Percentiles rank a stretch among this genome's conserved stretches.
These are phyloP conservation scores for Ciconia boyciana DNA, from an alignment of 2,113 vertebrate species.

Conservation along the genomic window DNA sequence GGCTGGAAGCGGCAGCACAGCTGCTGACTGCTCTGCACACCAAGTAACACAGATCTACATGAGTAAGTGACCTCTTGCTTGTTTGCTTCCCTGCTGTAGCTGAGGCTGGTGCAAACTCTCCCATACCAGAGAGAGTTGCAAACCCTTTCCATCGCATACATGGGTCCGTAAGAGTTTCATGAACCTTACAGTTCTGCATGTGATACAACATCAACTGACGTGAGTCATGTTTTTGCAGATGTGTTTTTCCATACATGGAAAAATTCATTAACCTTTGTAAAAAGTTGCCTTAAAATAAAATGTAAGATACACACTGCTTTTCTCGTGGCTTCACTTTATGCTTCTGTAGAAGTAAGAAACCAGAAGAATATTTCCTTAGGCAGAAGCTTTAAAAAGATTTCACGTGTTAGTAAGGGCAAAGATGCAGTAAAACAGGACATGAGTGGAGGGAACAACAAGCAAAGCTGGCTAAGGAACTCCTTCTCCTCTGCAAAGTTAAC, in stretches of 20 bases:
- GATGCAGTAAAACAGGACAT: not conserved
- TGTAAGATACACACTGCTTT: not conserved
- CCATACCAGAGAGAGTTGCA: not conserved
- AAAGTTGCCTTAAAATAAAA: not conserved
- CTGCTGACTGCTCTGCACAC: not conserved
- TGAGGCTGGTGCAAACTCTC: not conserved
- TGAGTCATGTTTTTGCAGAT: not conserved
- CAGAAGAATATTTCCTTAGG: not conserved
- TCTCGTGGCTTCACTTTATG: not conserved
- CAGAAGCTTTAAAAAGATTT: not conserved
- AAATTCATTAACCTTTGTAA: not conserved
- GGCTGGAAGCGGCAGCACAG: not conserved
- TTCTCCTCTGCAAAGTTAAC: conserved; percentile 2
- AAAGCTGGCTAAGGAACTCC: not conserved
- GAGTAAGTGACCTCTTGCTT: not conserved
- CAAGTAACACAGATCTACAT: too few relatives aligned
- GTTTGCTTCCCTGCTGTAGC: not conserved
- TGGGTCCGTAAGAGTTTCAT: not conserved
- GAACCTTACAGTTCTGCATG: not conserved
- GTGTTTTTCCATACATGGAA: not conserved
- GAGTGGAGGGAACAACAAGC: not conserved
- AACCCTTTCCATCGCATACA: not conserved
- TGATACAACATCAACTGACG: not conserved
- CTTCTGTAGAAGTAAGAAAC: not conserved
- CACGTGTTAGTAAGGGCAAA: not conserved